Conservation (phyloP, 2,797 vertebrate species). For the Gastrophryne carolinensis region DNA sequence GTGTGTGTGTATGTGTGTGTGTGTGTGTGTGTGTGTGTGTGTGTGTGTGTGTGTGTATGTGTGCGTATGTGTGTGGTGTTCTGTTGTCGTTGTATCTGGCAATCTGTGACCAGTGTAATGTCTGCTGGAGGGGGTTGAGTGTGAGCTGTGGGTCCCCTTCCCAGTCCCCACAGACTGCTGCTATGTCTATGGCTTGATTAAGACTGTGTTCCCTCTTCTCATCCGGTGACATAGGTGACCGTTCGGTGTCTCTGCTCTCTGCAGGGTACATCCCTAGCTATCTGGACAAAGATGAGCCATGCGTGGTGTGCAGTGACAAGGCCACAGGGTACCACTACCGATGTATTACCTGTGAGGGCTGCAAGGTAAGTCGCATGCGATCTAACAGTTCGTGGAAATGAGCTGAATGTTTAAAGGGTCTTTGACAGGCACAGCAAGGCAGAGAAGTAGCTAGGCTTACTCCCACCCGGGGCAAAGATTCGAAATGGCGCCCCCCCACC, state of each 20-base stretch:
- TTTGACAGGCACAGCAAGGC: too few species aligned
- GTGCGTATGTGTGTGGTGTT: not conserved
- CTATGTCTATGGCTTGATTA: not conserved
- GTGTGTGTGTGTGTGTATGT: not conserved
- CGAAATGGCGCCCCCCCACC: too few species aligned
- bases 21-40: too few species aligned
- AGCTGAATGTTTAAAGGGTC: too few species aligned
- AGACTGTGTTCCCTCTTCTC: constrained; percentile 41
- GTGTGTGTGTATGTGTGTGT: too few species aligned
- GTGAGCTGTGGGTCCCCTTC: constrained; percentile 1
- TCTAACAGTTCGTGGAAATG: too few species aligned
- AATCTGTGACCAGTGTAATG: not conserved
- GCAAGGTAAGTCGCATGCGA: constrained; percentile 77
- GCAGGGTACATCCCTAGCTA: constrained; percentile 98
- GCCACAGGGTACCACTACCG: constrained; percentile 98
- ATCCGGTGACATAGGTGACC: constrained; percentile 40
- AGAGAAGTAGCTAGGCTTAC: too few species aligned
- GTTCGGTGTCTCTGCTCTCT: constrained; percentile 47
- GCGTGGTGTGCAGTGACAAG: constrained; percentile 97
- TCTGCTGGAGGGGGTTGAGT: not conserved
- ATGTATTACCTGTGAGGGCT: constrained; percentile 98
- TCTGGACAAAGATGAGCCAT: constrained; percentile 98
- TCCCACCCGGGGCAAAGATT: too few species aligned
- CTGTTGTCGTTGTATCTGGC: not conserved
- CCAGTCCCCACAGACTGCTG: not conserved